Conservation (phyloP, 2,797 vertebrate genomes). For the Coreius guichenoti region DNA sequence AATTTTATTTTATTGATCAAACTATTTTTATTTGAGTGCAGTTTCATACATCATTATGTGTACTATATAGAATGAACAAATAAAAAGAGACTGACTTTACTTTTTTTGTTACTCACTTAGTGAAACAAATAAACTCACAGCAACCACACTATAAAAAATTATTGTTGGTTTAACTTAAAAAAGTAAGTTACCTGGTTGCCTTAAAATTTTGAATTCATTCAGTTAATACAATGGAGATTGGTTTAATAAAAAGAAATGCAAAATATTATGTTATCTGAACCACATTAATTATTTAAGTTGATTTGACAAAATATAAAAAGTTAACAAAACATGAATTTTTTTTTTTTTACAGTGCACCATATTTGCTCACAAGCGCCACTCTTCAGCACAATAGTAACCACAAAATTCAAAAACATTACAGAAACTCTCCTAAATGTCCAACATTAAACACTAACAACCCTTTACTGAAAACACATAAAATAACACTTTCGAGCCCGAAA, state of each 20-base stretch:
- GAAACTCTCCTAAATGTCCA: neutral
- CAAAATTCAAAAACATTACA: neutral
- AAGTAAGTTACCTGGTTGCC: no score
- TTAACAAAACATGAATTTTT: no score
- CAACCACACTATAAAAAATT: neutral
- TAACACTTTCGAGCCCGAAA: neutral
- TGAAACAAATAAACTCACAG: neutral
- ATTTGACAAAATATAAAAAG: no score
- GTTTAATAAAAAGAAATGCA: no score
- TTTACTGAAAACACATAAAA: neutral
- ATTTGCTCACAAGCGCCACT: neutral
- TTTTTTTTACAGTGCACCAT: neutral
- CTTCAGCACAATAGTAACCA: neutral
- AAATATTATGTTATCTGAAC: no score
- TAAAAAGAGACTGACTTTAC: neutral
- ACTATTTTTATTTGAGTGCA: neutral
- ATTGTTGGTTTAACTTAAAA: no score
- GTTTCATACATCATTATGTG: neutral
- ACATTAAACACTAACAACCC: neutral
- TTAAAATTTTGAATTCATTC: no score
- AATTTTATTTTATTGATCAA: neutral
- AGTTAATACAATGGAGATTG: no score
- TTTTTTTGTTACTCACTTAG: no score
- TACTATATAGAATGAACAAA: neutral
- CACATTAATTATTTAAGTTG: no score